Evolutionary conservation across 2,888 invertebrate genomes (phyloP).

Genomic region (Bimastos eiseni): DNA sequence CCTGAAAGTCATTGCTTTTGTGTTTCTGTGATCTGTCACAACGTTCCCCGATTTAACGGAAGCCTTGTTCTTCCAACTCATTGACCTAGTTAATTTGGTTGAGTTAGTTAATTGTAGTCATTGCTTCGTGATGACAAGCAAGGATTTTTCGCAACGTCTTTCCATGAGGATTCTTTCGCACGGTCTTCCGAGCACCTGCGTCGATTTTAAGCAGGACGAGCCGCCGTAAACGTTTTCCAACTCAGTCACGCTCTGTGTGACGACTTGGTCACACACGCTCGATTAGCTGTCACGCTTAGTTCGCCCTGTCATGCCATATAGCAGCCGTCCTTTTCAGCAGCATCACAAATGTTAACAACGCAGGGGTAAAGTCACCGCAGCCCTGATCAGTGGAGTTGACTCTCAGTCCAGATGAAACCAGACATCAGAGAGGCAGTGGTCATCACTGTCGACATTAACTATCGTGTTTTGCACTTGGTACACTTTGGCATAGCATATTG

Average conservation of each 20-base stretch:
- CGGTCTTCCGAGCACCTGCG: background rate
- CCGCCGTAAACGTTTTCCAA: background rate
- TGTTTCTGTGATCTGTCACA: background rate
- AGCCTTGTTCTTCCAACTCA: background rate
- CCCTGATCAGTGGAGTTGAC: background rate
- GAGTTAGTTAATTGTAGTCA: too few relatives aligned
- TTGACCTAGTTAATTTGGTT: background rate
- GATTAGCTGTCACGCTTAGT: background rate
- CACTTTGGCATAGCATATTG: background rate
- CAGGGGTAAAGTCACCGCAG: background rate
- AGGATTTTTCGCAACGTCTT: background rate
- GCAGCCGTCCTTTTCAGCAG: background rate
- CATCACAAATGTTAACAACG: background rate
- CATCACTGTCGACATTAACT: background rate
- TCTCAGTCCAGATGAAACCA: too few relatives aligned
- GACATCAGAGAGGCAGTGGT: background rate
- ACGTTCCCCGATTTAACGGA: background rate
- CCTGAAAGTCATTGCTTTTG: conserved; percentile 3
- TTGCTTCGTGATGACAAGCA: background rate
- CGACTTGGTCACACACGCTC: background rate
- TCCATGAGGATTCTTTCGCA: background rate
- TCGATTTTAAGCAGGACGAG: background rate
- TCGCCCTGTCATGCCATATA: background rate
- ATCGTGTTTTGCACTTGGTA: background rate
- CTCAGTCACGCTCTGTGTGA: background rate